Conservation (phyloP, 2,113 vertebrate genomes). For the Tyrannus savana region DNA sequence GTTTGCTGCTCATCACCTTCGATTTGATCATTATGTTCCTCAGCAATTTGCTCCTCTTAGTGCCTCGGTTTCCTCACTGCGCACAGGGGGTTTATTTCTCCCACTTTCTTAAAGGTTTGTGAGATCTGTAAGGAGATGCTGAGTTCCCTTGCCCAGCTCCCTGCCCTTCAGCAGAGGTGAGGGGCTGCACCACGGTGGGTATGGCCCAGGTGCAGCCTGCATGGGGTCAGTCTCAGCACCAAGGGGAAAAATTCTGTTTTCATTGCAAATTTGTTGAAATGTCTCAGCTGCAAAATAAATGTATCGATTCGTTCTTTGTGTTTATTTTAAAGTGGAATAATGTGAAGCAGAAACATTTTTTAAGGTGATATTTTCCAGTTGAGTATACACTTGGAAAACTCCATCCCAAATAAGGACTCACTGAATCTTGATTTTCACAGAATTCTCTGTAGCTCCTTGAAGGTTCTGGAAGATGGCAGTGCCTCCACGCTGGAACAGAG, state of each 20-base stretch:
- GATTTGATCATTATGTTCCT: background rate
- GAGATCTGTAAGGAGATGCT: background rate
- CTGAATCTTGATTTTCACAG: background rate
- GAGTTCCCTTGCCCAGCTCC: background rate
- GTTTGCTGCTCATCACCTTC: background rate
- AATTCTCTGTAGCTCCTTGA: background rate
- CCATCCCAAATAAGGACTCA: background rate
- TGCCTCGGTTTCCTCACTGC: background rate
- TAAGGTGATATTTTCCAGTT: background rate
- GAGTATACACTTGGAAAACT: background rate
- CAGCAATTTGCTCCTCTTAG: background rate
- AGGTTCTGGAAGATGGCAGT: background rate
- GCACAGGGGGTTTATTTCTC: background rate
- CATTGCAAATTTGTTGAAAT: background rate
- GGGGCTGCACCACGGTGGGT: rapidly evolving
- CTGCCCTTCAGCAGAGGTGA: background rate
- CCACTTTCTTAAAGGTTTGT: background rate
- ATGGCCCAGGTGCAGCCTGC: background rate
- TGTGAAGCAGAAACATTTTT: background rate
- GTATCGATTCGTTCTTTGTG: rapidly evolving
- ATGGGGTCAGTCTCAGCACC: rapidly evolving
- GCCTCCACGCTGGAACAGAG: background rate
- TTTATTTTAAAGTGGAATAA: background rate
- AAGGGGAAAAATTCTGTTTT: background rate
- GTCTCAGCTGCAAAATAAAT: background rate